phyloP scores from a whole-genome alignment of 1,140 invertebrate genomes.

The Eupeodes corollae region DNA sequence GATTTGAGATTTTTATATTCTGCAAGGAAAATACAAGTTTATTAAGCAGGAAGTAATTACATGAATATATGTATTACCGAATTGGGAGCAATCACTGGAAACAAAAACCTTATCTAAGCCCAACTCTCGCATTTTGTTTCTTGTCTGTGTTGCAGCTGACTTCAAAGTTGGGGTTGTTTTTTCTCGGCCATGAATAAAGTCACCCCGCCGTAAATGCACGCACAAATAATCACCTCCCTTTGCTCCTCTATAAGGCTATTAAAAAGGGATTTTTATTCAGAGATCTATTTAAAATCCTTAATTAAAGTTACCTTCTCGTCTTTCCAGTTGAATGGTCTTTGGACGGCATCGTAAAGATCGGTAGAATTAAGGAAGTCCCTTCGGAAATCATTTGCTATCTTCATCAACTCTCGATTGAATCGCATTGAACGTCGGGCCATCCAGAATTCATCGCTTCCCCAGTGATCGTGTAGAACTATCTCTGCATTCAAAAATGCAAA shows the following conservation, averaged over 20 bases:
- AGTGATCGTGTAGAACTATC: conserved; percentile 75
- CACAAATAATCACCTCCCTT: conserved; percentile 67
- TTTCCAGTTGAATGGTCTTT: conserved; percentile 29
- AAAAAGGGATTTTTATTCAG: no score
- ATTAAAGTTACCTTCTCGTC: conserved; percentile 12
- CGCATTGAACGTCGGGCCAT: conserved; percentile 79
- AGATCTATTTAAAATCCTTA: background rate
- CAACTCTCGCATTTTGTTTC: conserved; percentile 45
- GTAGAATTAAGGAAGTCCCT: conserved; percentile 51
- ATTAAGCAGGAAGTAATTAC: background rate
- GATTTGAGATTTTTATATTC: conserved; percentile 28
- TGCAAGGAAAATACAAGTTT: background rate
- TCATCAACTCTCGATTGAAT: conserved; percentile 59
- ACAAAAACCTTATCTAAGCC: conserved; percentile 59
- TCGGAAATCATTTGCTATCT: conserved; percentile 63
- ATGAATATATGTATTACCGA: conserved; percentile 6
- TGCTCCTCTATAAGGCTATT: conserved; percentile 37
- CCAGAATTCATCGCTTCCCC: conserved; percentile 78
- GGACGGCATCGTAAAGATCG: conserved; percentile 37
- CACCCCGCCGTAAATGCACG: conserved; percentile 68
- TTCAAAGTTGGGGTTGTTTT: conserved; percentile 57
- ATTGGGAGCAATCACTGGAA: conserved; percentile 59
- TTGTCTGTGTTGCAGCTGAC: conserved; percentile 59
- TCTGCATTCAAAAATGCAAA: conserved; percentile 81
- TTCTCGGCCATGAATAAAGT: conserved; percentile 60